phyloP scores from a whole-genome alignment of 2,888 invertebrate genomes.

The Fragum fragum region DNA sequence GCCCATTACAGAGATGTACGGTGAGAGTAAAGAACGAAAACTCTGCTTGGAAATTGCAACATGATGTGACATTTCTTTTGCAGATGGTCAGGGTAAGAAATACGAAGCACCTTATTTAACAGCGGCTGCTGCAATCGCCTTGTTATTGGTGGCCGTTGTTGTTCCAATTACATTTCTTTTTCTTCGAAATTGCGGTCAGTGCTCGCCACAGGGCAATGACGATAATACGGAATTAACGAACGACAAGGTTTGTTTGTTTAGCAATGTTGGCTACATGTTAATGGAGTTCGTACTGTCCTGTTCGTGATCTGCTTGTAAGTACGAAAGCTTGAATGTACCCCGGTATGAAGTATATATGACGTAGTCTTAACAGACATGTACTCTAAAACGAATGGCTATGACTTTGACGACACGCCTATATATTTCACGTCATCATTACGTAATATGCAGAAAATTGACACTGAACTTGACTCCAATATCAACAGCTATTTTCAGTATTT shows the following conservation, averaged over 20 bases:
- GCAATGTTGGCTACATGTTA: not conserved
- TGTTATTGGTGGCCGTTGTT: conserved; percentile 50
- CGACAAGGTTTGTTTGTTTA: conserved; percentile 16
- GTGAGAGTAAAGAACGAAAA: too few relatives aligned
- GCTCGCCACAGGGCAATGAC: conserved; percentile 10
- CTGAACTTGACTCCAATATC: too few relatives aligned
- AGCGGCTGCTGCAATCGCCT: conserved; percentile 40
- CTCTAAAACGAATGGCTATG: not conserved
- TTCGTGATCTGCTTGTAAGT: not conserved
- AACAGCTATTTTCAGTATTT: too few relatives aligned
- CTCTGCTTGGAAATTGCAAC: too few relatives aligned
- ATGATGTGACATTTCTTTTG: too few relatives aligned
- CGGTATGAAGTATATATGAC: too few relatives aligned
- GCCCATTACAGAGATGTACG: too few relatives aligned
- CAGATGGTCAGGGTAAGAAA: conserved; percentile 41
- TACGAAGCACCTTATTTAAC: conserved; percentile 47
- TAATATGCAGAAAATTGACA: too few relatives aligned
- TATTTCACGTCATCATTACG: too few relatives aligned
- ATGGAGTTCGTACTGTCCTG: not conserved
- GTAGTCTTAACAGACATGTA: not conserved
- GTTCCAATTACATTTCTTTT: conserved; percentile 59
- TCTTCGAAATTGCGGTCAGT: conserved; percentile 51
- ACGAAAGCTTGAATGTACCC: too few relatives aligned
- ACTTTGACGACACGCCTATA: too few relatives aligned
- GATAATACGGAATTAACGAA: conserved; percentile 10